Conservation (phyloP, 2,888 invertebrate genomes). For the Oligia fasciuncula region DNA sequence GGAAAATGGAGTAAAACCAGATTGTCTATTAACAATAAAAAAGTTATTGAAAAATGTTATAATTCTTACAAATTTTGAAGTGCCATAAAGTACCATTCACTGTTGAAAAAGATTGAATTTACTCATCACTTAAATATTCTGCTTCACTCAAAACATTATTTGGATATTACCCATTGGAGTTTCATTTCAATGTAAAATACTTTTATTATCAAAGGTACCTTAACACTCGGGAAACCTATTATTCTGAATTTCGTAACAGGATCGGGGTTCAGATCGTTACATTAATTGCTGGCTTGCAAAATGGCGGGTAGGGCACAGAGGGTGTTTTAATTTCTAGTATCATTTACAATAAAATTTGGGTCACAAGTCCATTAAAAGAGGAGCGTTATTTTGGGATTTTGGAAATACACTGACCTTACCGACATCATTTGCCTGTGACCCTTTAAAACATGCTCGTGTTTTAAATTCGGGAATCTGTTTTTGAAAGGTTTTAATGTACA, state of each 20-base stretch:
- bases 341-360: conserved; percentile 54
- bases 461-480: background rate
- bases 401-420: conserved; percentile 17
- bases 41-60: conserved; percentile 16
- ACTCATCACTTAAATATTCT: conserved; percentile 13
- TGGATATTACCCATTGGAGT: background rate
- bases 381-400: conserved; percentile 19
- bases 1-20: conserved; percentile 18
- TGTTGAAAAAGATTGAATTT: conserved; percentile 25
- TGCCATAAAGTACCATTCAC: conserved; percentile 15
- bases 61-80: conserved; percentile 22
- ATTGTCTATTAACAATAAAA: conserved; percentile 28
- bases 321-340: conserved; percentile 61
- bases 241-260: conserved; percentile 42
- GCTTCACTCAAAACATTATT: conserved; percentile 5
- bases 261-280: conserved; percentile 49
- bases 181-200: background rate
- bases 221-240: conserved; percentile 25
- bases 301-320: conserved; percentile 39
- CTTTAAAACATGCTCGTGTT: conserved; percentile 3
- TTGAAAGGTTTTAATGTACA: too few relatives aligned
- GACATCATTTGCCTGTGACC: background rate
- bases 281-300: conserved; percentile 55
- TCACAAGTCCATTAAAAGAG: conserved; percentile 30
- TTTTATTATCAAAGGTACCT: conserved; percentile 5